Evolutionary conservation across 2,888 invertebrate species (phyloP), one percentile per base, ranked within the genome.

Genomic region (Cheilosia grossa): DNA sequence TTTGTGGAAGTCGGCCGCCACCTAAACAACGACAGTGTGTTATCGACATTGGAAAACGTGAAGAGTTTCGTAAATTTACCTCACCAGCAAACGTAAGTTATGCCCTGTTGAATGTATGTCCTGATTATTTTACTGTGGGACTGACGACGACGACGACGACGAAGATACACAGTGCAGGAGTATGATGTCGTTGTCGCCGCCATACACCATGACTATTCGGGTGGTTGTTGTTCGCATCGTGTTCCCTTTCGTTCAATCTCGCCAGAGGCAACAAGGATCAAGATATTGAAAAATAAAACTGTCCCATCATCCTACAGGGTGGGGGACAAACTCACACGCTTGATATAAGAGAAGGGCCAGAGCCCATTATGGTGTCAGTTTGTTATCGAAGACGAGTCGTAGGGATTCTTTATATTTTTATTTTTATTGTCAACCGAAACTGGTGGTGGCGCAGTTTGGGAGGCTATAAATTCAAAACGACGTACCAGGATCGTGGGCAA

Each of bases 41-140:
- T 61, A 74, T 64, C 64, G 74, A 63, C 75, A 59, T 51, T 63
- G 69, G 72, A 72, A 70, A 72, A 66, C 77, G 66, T 78, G 77
- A 67, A 78, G 78, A 67, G 63, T 78, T 82, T 56, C 15, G 77
- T 72, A 61, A 42, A 82, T 61, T 72, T 77, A 78, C 72, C 40
- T 72, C 40, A 56, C 3, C 13, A 37, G 53, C 37, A 61, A 24
- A 6, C 54, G 44, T 78, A 63, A 69, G 69, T 78, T 78, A 78
- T 78, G 59, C 61, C 78, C 82, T 82, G 82, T 82, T 82, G 79
- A 82, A 82, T 82, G 79, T 67, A 67, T 51, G 69, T 70, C 47
- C 61, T 56, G 69, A 63, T 54, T 78, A 78, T 69, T 70, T 53
- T 56, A 69, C 54, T 47, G 27, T 27, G 61, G 17, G 2, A 21